Evolutionary conservation across 2,888 invertebrate species (phyloP), one percentile per base, ranked within the genome.

Genomic region (Tachina fera): DNA sequence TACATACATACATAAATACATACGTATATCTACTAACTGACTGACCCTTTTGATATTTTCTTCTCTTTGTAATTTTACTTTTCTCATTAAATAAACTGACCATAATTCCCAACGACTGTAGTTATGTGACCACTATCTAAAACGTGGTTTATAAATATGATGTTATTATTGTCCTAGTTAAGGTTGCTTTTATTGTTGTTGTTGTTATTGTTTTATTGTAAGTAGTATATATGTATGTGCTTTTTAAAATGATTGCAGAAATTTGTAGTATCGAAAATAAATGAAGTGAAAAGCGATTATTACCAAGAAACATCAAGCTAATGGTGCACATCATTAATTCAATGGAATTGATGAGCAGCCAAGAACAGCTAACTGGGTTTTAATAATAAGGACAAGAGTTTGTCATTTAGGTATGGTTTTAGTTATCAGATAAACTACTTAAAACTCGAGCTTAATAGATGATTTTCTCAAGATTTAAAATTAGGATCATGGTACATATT

Each of bases 221-320:
- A 67, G 19, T 67, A 61, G 19, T 67, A 14, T 45, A 4, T 14
- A 11, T 22, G 31, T 65, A n/a, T 43, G 31, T 31, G 41, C 39
- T 71, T 76, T 65, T 47, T 45, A 43, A 74, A 53, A 56, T 63
- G 47, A 22, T 31, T 74, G 43, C 67, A 77, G 68, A 58, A 83
- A 65, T 31, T 31, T 31, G 31, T 65, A 72, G 72, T 65, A 79
- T 68, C 61, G 74, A 79, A 83, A 87, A 65, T 86, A 87, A 88
- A 88, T 88, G 88, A 88, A 87, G 86, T 86, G 88, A 86, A 88
- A 87, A 88, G 87, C 84, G 87, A 88, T 88, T 88, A 88, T 87
- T 83, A 84, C 87, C 82, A 83, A 84, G 85, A 85, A 87, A 84
- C 83, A 87, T 75, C 85, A 85, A 85, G 85, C 86, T 87, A 86